Evolutionary conservation across 2,888 invertebrate species (phyloP).

Genomic region (Venustoraphidia nigricollis): DNA sequence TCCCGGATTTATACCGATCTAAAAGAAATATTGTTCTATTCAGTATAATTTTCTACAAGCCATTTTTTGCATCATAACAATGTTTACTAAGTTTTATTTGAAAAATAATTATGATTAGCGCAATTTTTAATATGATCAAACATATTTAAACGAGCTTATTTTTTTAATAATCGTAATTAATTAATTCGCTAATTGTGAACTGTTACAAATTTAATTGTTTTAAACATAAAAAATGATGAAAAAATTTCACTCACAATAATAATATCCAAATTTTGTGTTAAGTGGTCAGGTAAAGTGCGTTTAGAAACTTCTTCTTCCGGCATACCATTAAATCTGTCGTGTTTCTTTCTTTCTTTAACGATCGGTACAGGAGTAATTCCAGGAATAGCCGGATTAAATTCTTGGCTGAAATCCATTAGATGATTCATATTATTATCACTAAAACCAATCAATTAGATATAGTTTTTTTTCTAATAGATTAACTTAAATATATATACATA

Average conservation of each 20-base stretch:
- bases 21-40: constrained; percentile 18
- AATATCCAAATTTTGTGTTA: constrained; percentile 87
- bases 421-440: background rate
- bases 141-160: too few species aligned
- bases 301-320: constrained; percentile 92
- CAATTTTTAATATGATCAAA: too few species aligned
- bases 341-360: constrained; percentile 79
- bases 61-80: too few species aligned
- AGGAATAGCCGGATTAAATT: constrained; percentile 32
- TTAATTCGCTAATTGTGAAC: too few species aligned
- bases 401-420: constrained; percentile 27
- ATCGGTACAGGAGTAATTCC: constrained; percentile 37
- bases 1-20: constrained; percentile 98
- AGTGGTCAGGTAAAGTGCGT: constrained; percentile 86
- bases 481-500: too few species aligned
- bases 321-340: constrained; percentile 91
- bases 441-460: too few species aligned
- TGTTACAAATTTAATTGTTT: too few species aligned
- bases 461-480: background rate
- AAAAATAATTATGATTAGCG: too few species aligned
- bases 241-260: constrained; percentile 83
- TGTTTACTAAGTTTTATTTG: too few species aligned
- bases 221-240: constrained; percentile 4
- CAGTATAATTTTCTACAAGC: too few species aligned
- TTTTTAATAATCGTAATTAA: too few species aligned